Evolutionary conservation across 1,140 invertebrate species (phyloP), one percentile per base, ranked within the genome.

Genomic region (Pseudoatta argentina): DNA sequence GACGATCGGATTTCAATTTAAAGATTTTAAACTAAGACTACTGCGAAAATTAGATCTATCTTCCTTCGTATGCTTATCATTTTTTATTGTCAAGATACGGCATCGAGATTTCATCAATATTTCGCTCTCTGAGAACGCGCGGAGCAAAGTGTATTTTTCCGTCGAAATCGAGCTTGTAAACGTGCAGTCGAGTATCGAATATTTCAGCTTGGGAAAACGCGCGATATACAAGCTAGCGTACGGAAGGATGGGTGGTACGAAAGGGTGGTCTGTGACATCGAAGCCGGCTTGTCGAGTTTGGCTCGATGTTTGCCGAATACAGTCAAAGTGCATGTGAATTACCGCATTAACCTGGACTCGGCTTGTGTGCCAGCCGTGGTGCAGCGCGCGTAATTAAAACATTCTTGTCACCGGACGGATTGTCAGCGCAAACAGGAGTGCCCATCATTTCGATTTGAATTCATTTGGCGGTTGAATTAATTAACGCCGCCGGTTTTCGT

Each of bases 281-380:
- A 88, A 93, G 86, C 90, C 88, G 57, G 79, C 87, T 91, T 87
- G 90, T 90, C 76, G 89, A 94, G 93, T 94, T 94, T 93, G 92
- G 93, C 79, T 86, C 86, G 83, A 78, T 94, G 92, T 94, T 94
- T 94, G 89, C 91, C 86, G 88, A 94, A 92, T 93, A 92, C 90
- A 91, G 93, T 94, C 94, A 94, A 94, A 94, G 93, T 94, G 93
- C 93, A 94, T 94, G 91, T 89, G 93, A 95, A 95, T 94, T 93
- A 93, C 91, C 90, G 89, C 93, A 94, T 94, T 93, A 94, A 94
- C 91, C 90, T 91, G 91, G 86, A 90, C 88, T 90, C 86, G 87
- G 82, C 82, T 87, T 89, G 82, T 87, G 69, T 82, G 75, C 75
- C 79, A 76, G 44, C 76, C 81, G 76, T 64, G 85, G 76, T 69